A percentile compares a stretch with the other conserved stretches of the same genome.
phyloP scores from a whole-genome alignment of 1,140 invertebrate genomes.

The Polyergus mexicanus region DNA sequence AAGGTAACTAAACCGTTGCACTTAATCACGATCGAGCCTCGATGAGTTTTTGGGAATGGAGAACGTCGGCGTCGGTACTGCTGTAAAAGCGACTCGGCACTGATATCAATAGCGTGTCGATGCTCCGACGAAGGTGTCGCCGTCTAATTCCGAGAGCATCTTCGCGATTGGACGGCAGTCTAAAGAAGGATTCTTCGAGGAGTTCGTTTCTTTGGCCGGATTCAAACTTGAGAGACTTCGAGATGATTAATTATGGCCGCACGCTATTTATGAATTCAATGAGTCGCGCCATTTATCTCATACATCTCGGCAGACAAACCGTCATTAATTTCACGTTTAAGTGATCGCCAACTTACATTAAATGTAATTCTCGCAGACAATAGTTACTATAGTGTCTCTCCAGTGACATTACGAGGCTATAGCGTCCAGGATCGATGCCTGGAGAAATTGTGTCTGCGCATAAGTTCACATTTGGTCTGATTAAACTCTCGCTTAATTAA shows the following conservation, averaged over 20 bases:
- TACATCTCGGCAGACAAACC: background rate
- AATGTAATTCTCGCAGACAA: slow-evolving; percentile 31
- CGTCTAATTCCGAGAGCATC: slow-evolving; percentile 66
- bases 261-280: slow-evolving; percentile 11
- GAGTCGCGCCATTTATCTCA: slow-evolving; percentile 27
- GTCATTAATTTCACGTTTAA: background rate
- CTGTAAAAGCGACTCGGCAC: slow-evolving; percentile 37
- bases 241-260: slow-evolving; percentile 3
- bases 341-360: background rate
- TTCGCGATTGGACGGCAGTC: slow-evolving; percentile 18
- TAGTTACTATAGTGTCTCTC: background rate
- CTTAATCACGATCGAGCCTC: background rate
- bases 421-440: slow-evolving; percentile 19
- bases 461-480: slow-evolving; percentile 59
- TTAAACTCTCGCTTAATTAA: slow-evolving; percentile 71
- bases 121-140: slow-evolving; percentile 64
- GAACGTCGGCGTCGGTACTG: slow-evolving; percentile 67
- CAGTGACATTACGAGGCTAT: background rate
- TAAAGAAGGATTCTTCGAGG: background rate
- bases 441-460: slow-evolving; percentile 37
- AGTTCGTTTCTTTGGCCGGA: background rate
- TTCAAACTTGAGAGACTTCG: background rate
- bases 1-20: background rate
- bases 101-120: slow-evolving; percentile 44
- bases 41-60: background rate